Conservation (phyloP, 2,888 invertebrate genomes). For the Drosophila nr. perissopoda region DNA sequence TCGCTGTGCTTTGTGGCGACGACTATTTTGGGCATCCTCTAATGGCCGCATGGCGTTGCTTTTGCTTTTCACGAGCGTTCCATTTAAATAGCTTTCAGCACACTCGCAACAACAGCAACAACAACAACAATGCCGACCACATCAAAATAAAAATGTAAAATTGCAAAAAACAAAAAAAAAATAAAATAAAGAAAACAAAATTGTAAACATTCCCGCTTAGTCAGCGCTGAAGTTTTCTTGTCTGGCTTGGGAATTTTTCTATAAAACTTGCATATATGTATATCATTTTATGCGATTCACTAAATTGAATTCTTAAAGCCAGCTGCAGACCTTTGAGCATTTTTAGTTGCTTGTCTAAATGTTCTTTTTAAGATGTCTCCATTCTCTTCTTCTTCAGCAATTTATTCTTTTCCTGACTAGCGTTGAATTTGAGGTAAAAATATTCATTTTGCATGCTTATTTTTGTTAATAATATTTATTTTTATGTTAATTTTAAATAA, state of each 20-base stretch:
- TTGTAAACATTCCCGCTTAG: constrained; percentile 57
- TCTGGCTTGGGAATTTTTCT: constrained; percentile 14
- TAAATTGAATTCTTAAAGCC: constrained; percentile 28
- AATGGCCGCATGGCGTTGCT: constrained; percentile 59
- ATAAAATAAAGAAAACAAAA: constrained; percentile 44
- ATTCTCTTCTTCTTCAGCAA: neutral
- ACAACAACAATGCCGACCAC: constrained; percentile 54
- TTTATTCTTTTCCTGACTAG: neutral
- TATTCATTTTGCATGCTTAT: neutral
- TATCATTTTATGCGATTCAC: constrained; percentile 15
- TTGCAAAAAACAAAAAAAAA: constrained; percentile 22
- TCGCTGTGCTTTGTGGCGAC: constrained; percentile 59
- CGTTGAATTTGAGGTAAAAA: neutral
- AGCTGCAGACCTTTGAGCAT: neutral
- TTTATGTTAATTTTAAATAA: neutral
- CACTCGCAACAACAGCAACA: constrained; percentile 29
- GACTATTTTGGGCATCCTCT: constrained; percentile 67
- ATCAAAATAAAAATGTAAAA: constrained; percentile 64
- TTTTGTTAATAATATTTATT: neutral
- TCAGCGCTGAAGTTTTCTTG: constrained; percentile 40
- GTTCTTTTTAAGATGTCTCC: neutral
- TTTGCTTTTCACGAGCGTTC: constrained; percentile 62
- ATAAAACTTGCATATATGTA: constrained; percentile 10
- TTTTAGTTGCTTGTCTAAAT: neutral
- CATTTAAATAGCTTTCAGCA: constrained; percentile 73